Evolutionary conservation across 2,113 vertebrate genomes (phyloP).

Genomic region (Pipa parva): DNA sequence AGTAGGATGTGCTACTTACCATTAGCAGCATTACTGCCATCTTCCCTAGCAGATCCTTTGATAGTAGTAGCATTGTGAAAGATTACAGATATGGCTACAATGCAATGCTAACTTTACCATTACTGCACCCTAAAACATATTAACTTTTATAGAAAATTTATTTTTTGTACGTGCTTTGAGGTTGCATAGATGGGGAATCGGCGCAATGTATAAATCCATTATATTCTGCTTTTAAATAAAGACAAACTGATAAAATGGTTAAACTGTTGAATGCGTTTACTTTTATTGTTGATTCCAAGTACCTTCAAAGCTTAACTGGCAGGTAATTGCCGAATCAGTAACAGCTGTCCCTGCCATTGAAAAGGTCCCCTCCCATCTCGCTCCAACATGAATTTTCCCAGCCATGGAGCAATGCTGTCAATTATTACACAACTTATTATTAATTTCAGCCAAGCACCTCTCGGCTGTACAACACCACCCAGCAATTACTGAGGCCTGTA

Average conservation of each 20-base stretch:
- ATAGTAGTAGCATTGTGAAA: no score
- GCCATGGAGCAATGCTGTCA: neutral
- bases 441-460: neutral
- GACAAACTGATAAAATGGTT: neutral
- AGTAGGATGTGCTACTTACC: no score
- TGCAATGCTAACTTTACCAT: no score
- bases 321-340: slow-evolving; percentile 1
- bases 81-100: no score
- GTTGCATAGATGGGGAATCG: no score
- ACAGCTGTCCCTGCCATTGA: no score
- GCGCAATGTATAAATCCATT: no score
- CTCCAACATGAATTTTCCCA: neutral
- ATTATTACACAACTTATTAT: neutral
- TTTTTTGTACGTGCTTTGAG: no score
- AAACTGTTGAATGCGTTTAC: neutral
- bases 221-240: neutral
- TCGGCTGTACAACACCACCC: neutral
- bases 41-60: no score
- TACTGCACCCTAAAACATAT: no score
- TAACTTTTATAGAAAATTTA: no score
- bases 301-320: neutral
- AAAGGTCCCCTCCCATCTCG: neutral
- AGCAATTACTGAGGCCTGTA: slow-evolving; percentile 4
- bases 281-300: slow-evolving; percentile 1
- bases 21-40: no score